Evolutionary conservation across 1,140 invertebrate genomes (phyloP).

Genomic region (Cepaea nemoralis): DNA sequence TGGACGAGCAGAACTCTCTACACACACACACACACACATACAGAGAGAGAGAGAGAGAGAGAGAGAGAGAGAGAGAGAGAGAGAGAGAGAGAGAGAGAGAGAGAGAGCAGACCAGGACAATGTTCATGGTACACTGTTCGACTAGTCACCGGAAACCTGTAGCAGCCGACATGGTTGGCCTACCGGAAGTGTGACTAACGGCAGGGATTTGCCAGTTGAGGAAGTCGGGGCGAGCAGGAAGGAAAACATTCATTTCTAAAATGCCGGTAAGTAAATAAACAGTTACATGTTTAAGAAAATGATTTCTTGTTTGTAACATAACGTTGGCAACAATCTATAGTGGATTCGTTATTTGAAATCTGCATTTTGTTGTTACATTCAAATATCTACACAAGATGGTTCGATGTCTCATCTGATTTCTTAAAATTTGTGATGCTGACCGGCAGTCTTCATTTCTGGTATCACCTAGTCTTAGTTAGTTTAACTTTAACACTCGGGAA

Average conservation of each 20-base stretch:
- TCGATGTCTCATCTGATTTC: too few species aligned
- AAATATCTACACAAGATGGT: not conserved
- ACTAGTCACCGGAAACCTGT: too few species aligned
- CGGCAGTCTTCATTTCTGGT: not conserved
- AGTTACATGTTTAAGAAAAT: not conserved
- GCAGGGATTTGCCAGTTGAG: not conserved
- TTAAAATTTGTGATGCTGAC: too few species aligned
- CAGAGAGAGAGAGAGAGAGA: too few species aligned
- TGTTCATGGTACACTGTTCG: too few species aligned
- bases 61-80: too few species aligned
- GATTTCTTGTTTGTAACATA: not conserved
- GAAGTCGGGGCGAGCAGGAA: not conserved
- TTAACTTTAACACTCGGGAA: too few species aligned
- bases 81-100: too few species aligned
- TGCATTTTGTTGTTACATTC: not conserved
- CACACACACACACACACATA: too few species aligned
- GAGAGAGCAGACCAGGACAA: too few species aligned
- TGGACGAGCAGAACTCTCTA: not conserved
- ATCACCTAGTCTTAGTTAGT: not conserved
- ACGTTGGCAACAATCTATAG: not conserved
- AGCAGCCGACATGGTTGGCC: too few species aligned
- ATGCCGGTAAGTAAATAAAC: not conserved
- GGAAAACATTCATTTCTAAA: not conserved
- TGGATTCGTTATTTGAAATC: not conserved
- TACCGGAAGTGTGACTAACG: not conserved